Percentiles rank a stretch among this genome's conserved stretches.
phyloP scores from a whole-genome alignment of 2,888 invertebrate genomes.

The Brachycybe producta region DNA sequence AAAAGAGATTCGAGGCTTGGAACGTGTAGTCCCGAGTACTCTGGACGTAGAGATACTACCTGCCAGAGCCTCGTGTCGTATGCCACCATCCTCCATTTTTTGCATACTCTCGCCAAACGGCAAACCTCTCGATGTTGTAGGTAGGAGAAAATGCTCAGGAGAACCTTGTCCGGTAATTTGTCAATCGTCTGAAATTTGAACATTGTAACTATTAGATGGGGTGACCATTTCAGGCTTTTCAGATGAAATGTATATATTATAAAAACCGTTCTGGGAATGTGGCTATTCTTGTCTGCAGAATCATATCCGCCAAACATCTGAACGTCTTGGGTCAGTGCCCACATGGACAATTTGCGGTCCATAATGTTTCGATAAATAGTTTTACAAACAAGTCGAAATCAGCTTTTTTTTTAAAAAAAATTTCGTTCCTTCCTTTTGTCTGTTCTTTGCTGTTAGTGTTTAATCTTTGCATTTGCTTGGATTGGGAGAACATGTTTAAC shows the following conservation, averaged over 20 bases:
- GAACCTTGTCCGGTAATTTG: slow-evolving; percentile 91
- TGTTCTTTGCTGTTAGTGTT: no score
- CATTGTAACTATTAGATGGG: slow-evolving; percentile 14
- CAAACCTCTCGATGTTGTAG: slow-evolving; percentile 86
- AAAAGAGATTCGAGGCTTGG: slow-evolving; percentile 74
- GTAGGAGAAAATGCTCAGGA: slow-evolving; percentile 87
- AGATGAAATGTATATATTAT: not conserved
- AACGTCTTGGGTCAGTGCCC: slow-evolving; percentile 25
- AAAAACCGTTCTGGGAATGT: slow-evolving; percentile 2
- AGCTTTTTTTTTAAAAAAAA: no score
- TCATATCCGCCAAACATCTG: slow-evolving; percentile 4
- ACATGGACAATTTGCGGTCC: slow-evolving; percentile 24
- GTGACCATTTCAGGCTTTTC: not conserved
- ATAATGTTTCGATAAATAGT: no score
- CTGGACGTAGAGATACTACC: slow-evolving; percentile 88
- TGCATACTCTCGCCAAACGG: slow-evolving; percentile 84
- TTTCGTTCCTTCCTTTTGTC: no score
- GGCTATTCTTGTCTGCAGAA: not conserved
- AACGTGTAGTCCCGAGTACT: slow-evolving; percentile 88
- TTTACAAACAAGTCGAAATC: no score
- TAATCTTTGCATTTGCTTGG: no score
- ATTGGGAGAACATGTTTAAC: no score
- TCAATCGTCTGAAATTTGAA: slow-evolving; percentile 70
- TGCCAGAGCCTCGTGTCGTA: slow-evolving; percentile 93
- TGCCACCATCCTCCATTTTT: slow-evolving; percentile 88